Base-by-base conservation (phyloP, 2,797 vertebrate species). In the Diglossa cyanea region DNA sequence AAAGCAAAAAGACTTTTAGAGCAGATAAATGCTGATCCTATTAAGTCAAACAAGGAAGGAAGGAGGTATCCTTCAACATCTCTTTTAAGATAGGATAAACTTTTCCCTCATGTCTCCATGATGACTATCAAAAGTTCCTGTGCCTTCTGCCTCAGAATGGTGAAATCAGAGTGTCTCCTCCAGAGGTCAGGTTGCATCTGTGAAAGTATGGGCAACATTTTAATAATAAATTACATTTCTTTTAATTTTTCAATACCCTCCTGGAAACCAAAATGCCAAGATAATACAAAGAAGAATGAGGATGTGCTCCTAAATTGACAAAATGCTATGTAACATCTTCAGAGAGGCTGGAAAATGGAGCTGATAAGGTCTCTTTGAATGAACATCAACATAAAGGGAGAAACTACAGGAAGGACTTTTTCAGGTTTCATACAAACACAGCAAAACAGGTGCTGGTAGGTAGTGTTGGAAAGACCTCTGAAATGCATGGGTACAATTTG, bases 91-190 rank as follows among this genome's bases (percentile, higher is more conserved):
- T 1, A 40, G 35, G 9, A 40, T n/a, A 44, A 80, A 70, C 12
- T 35, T 9, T 50, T 15, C 44, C 37, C 9, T 86, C 14, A 19
- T 0, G 0, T 58, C 31, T 62, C 31, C 31, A 18, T 4, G 1
- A n/a, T 73, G 17, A 40, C 23, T 70, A 2, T 6, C 31, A n/a
- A 60, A 86, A 71, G 4, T 35, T 86, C 3, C 4, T 2, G 3
- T 3, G 0, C 17, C 17, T 70, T 84, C 31, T 71, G 23, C 17
- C 42, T 80, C 51, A 50, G 8, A 50, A 8, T 11, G 2, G 30
- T 48, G 53, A 88, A 37, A 48, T 26, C 47, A 44, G 25, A 70
- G 6, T 20, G 5, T 33, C 6, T 35, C 25, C 2, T 61, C 14
- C 19, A 62, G 21, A 62, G 65, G 23, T 6, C 10, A 26, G 17